phyloP scores from a whole-genome alignment of 2,113 vertebrate species.

The Aplodontia rufa region DNA sequence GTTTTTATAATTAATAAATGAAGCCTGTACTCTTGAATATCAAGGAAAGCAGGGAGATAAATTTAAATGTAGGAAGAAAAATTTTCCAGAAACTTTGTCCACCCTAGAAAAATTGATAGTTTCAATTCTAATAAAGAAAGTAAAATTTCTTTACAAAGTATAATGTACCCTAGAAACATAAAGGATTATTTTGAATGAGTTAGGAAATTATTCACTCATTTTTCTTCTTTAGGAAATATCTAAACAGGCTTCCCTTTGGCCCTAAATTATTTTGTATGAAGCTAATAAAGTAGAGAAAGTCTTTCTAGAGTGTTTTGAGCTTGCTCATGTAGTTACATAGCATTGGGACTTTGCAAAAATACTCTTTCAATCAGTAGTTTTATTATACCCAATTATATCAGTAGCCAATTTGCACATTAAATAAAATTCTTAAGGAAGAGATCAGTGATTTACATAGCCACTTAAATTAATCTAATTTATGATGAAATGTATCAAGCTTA shows the following conservation, averaged over 20 bases:
- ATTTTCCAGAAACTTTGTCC: neutral
- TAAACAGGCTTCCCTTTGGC: neutral
- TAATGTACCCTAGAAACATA: conserved; percentile 19
- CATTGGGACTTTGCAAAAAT: conserved; percentile 36
- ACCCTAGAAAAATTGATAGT: neutral
- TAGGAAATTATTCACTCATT: neutral
- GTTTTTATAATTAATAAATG: neutral
- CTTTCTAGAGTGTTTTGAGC: neutral
- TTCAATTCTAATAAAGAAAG: neutral
- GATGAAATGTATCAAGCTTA: conserved; percentile 29
- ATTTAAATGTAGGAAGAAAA: neutral
- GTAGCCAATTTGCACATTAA: conserved; percentile 44
- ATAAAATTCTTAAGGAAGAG: conserved; percentile 38
- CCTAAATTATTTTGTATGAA: neutral
- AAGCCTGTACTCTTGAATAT: neutral
- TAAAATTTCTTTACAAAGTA: conserved; percentile 6
- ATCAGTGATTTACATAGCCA: conserved; percentile 27
- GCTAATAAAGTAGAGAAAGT: neutral
- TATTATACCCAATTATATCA: conserved; percentile 36
- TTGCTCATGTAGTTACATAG: conserved; percentile 38
- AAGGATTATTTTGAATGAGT: neutral
- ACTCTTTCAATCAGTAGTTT: conserved; percentile 51
- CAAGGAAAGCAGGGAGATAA: neutral
- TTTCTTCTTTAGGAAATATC: conserved; percentile 1
- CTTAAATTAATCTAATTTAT: conserved; percentile 47